Evolutionary conservation across 2,797 vertebrate genomes (phyloP).

Genomic region (Pseudochirops cupreus): DNA sequence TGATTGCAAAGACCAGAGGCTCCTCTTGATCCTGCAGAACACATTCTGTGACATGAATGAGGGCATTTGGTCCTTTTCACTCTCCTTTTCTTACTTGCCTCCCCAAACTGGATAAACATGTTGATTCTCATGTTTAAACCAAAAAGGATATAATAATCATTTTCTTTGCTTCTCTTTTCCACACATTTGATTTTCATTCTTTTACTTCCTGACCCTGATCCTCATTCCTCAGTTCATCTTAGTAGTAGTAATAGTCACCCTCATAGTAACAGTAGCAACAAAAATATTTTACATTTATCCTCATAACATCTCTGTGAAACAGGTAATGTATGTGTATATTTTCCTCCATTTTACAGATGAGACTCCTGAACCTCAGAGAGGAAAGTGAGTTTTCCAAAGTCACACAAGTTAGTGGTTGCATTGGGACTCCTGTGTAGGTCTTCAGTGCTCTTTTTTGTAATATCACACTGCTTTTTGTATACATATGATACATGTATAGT

Average conservation of each 20-base stretch:
- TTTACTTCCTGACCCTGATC: not conserved
- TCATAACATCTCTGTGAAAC: not conserved
- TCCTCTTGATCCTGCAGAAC: not conserved
- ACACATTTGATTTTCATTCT: not conserved
- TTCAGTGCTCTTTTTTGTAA: not conserved
- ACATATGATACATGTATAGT: not conserved
- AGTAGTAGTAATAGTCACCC: not conserved
- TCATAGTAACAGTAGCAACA: not conserved
- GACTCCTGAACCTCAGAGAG: not conserved
- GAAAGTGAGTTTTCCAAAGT: not conserved
- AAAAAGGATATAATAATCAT: not conserved
- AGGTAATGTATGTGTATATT: not conserved
- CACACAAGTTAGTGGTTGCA: not conserved
- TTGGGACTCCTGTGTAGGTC: not conserved
- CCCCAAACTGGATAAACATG: not conserved
- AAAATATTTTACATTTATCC: not conserved
- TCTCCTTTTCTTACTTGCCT: not conserved
- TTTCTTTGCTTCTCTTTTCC: not conserved
- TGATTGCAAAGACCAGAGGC: not conserved
- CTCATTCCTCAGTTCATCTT: not conserved
- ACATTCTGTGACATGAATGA: slow-evolving; percentile 11
- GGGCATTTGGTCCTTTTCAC: not conserved
- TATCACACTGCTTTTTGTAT: not conserved
- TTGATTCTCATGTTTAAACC: not conserved
- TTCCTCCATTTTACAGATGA: not conserved